phyloP scores from a whole-genome alignment of 1,140 invertebrate genomes.

The Maniola jurtina region DNA sequence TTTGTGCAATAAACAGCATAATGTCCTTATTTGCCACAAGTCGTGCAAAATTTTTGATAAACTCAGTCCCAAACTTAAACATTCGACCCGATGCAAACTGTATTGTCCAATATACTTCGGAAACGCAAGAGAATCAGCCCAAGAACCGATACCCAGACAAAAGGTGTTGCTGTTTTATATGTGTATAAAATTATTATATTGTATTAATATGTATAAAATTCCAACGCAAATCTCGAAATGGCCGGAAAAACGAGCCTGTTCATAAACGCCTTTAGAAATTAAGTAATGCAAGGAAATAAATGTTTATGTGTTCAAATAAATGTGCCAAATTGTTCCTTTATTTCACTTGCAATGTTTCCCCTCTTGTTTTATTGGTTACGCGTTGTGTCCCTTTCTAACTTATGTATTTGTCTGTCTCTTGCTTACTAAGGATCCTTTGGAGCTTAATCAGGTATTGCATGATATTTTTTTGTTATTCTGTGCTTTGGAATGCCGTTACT shows the following conservation, averaged over 20 bases:
- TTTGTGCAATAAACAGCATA: too few relatives aligned
- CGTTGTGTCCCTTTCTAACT: slow-evolving; percentile 37
- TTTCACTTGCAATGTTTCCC: slow-evolving; percentile 6
- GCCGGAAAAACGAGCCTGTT: too few relatives aligned
- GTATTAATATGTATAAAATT: too few relatives aligned
- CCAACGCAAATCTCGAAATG: too few relatives aligned
- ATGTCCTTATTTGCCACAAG: too few relatives aligned
- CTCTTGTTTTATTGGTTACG: slow-evolving; percentile 40
- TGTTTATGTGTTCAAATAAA: neutral
- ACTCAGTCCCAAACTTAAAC: too few relatives aligned
- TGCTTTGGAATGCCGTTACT: slow-evolving; percentile 2
- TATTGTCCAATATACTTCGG: slow-evolving; percentile 78
- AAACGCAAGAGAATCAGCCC: slow-evolving; percentile 91
- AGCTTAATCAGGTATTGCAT: slow-evolving; percentile 66
- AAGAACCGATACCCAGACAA: slow-evolving; percentile 95
- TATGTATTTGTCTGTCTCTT: slow-evolving; percentile 27
- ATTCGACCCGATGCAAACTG: too few relatives aligned
- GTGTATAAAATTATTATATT: too few relatives aligned
- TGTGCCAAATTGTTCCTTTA: slow-evolving; percentile 17
- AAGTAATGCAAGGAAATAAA: neutral
- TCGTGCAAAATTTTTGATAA: too few relatives aligned
- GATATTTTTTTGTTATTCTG: slow-evolving; percentile 2
- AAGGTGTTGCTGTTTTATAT: too few relatives aligned
- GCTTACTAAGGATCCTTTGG: slow-evolving; percentile 68
- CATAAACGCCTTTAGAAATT: neutral